phyloP scores from a whole-genome alignment of 2,888 invertebrate species.

The Monopis laevigella region DNA sequence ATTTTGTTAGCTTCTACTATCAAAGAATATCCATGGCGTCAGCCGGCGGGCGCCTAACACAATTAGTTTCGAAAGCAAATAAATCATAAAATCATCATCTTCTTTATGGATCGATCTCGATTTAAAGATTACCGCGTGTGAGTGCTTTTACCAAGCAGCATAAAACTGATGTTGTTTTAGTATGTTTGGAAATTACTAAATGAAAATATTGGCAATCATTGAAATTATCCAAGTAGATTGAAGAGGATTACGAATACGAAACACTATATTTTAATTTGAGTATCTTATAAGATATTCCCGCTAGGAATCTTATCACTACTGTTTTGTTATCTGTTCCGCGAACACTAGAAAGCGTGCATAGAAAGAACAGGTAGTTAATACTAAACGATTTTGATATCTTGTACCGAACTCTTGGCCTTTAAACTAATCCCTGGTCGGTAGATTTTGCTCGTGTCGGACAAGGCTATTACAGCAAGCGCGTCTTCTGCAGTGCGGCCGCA shows the following conservation, averaged over 20 bases:
- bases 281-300: no score
- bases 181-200: slow-evolving; percentile 4
- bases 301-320: no score
- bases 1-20: slow-evolving; percentile 7
- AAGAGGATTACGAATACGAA: no score
- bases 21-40: slow-evolving; percentile 23
- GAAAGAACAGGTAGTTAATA: background rate
- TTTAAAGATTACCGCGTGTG: slow-evolving; percentile 32
- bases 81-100: slow-evolving; percentile 42
- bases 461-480: slow-evolving; percentile 37
- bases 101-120: slow-evolving; percentile 31
- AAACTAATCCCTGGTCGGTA: slow-evolving; percentile 9
- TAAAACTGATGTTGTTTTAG: slow-evolving; percentile 10
- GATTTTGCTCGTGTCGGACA: slow-evolving; percentile 32
- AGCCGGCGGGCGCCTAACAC: slow-evolving; percentile 38
- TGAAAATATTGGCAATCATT: slow-evolving; percentile 9
- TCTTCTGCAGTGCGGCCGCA: slow-evolving; percentile 27
- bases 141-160: slow-evolving; percentile 17
- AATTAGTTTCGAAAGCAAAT: slow-evolving; percentile 47
- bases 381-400: slow-evolving; percentile 5
- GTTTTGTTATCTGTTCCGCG: no score
- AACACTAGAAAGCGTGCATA: no score
- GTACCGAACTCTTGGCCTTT: slow-evolving; percentile 10
- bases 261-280: no score
- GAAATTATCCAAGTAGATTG: no score